Evolutionary conservation across 2,113 vertebrate genomes (phyloP).

Genomic region (Tonatia bakeri): DNA sequence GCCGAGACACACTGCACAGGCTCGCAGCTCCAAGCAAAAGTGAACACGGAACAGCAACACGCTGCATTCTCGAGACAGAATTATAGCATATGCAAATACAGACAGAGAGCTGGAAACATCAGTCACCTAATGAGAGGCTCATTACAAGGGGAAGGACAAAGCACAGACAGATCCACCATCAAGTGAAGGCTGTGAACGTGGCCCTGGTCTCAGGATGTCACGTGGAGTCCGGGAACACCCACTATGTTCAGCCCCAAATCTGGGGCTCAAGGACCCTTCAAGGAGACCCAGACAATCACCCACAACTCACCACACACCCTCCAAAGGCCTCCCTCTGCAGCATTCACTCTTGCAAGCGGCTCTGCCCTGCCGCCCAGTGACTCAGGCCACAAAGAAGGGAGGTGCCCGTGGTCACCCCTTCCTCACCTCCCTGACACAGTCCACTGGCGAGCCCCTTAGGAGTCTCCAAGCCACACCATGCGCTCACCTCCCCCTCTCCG

Average conservation of each 20-base stretch:
- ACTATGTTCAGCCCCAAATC: background rate
- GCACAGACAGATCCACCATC: background rate
- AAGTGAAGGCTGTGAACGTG: background rate
- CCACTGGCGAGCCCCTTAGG: background rate
- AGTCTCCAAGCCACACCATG: background rate
- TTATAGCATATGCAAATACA: conserved; percentile 15
- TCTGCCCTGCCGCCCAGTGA: background rate
- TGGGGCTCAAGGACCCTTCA: background rate
- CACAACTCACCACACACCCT: background rate
- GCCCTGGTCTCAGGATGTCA: background rate
- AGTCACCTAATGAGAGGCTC: conserved; percentile 26
- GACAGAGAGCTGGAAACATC: background rate
- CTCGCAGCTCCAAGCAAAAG: conserved; percentile 17
- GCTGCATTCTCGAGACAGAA: background rate
- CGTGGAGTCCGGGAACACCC: background rate
- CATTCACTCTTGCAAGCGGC: background rate
- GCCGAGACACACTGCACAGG: background rate
- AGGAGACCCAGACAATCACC: background rate
- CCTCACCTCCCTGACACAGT: background rate
- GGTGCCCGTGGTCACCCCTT: background rate
- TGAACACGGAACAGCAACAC: background rate
- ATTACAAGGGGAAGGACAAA: background rate
- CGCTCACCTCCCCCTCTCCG: background rate
- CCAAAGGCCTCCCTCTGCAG: background rate
- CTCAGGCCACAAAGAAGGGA: background rate